phyloP scores from a whole-genome alignment of 2,888 invertebrate genomes.

The Dicycla oo region DNA sequence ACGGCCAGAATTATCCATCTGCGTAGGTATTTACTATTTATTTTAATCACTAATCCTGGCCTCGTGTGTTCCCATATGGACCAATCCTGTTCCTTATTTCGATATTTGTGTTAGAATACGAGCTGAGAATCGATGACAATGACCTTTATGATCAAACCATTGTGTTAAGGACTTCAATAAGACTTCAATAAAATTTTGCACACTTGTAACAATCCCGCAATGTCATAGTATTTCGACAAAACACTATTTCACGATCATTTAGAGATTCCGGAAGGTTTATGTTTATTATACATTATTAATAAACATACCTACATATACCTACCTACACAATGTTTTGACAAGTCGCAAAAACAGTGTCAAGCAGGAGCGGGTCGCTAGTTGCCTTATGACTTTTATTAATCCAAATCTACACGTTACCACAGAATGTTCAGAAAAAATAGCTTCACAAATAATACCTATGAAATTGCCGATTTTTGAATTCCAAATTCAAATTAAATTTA shows the following conservation, averaged over 20 bases:
- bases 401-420: not conserved
- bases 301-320: too few relatives aligned
- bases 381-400: not conserved
- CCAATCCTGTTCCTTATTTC: too few relatives aligned
- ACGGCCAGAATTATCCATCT: conserved; percentile 29
- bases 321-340: too few relatives aligned
- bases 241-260: not conserved
- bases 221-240: not conserved
- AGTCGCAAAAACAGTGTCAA: not conserved
- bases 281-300: too few relatives aligned
- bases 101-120: too few relatives aligned
- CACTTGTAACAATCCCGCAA: not conserved
- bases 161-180: not conserved
- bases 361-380: not conserved
- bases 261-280: too few relatives aligned
- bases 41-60: not conserved
- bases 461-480: too few relatives aligned
- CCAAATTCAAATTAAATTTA: too few relatives aligned
- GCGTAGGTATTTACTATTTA: not conserved
- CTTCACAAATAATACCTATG: too few relatives aligned
- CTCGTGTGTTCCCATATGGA: not conserved
- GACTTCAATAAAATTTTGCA: not conserved
- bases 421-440: too few relatives aligned
- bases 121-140: not conserved
- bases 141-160: not conserved